Conservation (phyloP, 1,140 invertebrate species). For the Anadara kagoshimensis region DNA sequence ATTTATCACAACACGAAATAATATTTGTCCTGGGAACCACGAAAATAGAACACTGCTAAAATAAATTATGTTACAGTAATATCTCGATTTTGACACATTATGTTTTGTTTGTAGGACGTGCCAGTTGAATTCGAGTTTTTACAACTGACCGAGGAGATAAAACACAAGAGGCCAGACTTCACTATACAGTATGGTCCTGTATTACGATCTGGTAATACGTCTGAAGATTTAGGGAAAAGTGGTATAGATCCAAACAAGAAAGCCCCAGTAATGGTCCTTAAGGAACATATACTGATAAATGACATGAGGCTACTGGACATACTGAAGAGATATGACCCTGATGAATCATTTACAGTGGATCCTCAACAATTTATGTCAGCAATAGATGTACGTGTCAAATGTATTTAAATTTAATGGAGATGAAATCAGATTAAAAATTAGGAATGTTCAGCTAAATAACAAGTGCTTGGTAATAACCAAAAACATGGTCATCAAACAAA, state of each 20-base stretch:
- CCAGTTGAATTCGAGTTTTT: conserved; percentile 72
- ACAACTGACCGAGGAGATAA: conserved; percentile 65
- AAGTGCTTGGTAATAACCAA: too few species aligned
- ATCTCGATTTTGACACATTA: too few species aligned
- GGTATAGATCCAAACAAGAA: conserved; percentile 61
- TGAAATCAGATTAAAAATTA: too few species aligned
- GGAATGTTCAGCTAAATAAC: too few species aligned
- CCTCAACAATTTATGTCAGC: conserved; percentile 66
- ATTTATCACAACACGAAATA: too few species aligned
- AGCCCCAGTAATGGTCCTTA: conserved; percentile 65
- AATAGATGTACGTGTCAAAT: conserved; percentile 58
- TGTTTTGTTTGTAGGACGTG: conserved; percentile 60
- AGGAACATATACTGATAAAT: conserved; percentile 70
- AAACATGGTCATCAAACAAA: too few species aligned
- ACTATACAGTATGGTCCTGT: conserved; percentile 62
- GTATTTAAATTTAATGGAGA: too few species aligned
- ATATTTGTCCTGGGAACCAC: too few species aligned
- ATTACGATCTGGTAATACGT: conserved; percentile 69
- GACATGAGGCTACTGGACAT: conserved; percentile 66
- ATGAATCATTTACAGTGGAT: conserved; percentile 55
- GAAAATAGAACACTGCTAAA: too few species aligned
- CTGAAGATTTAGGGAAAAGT: conserved; percentile 66
- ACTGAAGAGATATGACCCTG: conserved; percentile 63
- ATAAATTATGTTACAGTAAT: too few species aligned
- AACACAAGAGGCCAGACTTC: conserved; percentile 62